A percentile compares a stretch with the other conserved stretches of the same genome.
Evolutionary conservation across 23 tunicate species (phyloP).

Genomic region (Trididemnum miniatum): DNA sequence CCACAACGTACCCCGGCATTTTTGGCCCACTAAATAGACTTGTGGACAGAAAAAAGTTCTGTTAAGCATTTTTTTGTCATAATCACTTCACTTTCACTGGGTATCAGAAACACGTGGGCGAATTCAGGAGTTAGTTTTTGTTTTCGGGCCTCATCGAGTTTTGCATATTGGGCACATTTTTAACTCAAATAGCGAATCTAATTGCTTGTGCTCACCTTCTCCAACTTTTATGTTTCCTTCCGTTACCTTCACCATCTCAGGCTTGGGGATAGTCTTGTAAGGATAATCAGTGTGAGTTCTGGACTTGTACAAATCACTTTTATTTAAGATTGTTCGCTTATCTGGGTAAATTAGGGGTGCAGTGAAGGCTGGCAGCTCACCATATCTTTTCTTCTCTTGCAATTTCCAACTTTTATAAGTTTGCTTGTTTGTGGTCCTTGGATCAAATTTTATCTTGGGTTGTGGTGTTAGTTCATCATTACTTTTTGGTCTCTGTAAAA

Average conservation of each 20-base stretch:
- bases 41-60: too few species aligned
- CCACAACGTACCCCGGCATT: too few species aligned
- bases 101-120: too few species aligned
- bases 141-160: too few species aligned
- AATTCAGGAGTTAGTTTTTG: too few species aligned
- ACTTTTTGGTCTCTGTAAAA: conserved; percentile 40
- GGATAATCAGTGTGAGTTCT: conserved; percentile 83
- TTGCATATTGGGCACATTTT: too few species aligned
- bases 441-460: conserved; percentile 56
- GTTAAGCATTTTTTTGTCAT: too few species aligned
- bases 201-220: too few species aligned
- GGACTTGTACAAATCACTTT: conserved; percentile 48
- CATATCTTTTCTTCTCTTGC: conserved; percentile 54
- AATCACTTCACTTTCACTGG: too few species aligned
- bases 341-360: conserved; percentile 71
- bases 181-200: too few species aligned
- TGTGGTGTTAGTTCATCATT: conserved; percentile 10
- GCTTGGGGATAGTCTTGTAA: conserved; percentile 70
- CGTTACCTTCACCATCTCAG: conserved; percentile 61
- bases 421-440: conserved; percentile 73
- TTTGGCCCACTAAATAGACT: too few species aligned
- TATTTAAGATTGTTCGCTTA: conserved; percentile 18
- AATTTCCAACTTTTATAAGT: conserved; percentile 64
- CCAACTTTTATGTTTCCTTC: conserved; percentile 91
- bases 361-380: conserved; percentile 80